Evolutionary conservation across 2,797 vertebrate species (phyloP).

Genomic region (Hydrophis major): DNA sequence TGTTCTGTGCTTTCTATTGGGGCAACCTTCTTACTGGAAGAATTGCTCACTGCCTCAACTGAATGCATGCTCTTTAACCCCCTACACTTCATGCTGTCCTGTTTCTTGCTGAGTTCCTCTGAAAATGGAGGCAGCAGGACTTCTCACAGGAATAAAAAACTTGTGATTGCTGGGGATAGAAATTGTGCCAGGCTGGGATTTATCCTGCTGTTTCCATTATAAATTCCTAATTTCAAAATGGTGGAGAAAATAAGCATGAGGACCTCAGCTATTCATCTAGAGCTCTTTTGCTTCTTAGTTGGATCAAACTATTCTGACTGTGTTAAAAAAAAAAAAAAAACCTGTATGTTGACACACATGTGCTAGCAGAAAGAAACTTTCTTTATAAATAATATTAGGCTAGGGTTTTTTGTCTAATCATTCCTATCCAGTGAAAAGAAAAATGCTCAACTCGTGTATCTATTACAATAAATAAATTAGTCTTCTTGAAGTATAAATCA

Average conservation of each 20-base stretch:
- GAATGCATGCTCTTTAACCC: constrained; percentile 58
- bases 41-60: constrained; percentile 53
- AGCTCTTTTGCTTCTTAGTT: constrained; percentile 30
- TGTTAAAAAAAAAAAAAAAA: not conserved
- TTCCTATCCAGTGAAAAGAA: not conserved
- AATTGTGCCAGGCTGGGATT: constrained; percentile 48
- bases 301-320: constrained; percentile 24
- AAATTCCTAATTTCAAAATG: constrained; percentile 70
- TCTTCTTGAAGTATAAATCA: not conserved
- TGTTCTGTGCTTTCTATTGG: constrained; percentile 45
- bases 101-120: constrained; percentile 60
- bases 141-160: constrained; percentile 61
- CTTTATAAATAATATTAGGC: not conserved
- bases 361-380: constrained; percentile 19
- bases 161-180: constrained; percentile 66
- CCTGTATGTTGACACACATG: constrained; percentile 8
- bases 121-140: constrained; percentile 60
- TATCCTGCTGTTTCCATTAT: constrained; percentile 59
- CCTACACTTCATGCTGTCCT: constrained; percentile 63
- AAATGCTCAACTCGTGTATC: not conserved
- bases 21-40: constrained; percentile 49
- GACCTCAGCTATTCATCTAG: constrained; percentile 52
- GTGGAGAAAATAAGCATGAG: constrained; percentile 53
- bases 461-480: not conserved
- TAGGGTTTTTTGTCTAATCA: not conserved